Conservation (phyloP, 2,888 invertebrate species). For the Pollenia amentaria region DNA sequence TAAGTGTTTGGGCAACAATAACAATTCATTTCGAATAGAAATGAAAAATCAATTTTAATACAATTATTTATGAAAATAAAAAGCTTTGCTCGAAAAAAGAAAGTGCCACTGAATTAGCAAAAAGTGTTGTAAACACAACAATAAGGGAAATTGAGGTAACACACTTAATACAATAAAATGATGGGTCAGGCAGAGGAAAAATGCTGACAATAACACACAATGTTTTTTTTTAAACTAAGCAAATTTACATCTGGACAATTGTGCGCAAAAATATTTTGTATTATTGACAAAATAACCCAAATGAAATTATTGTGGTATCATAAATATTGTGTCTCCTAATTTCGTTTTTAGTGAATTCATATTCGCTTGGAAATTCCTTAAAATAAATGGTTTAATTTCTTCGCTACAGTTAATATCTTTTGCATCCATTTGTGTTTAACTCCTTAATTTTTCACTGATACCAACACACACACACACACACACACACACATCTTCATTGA, state of each 20-base stretch:
- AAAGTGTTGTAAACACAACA: neutral
- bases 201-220: too few species aligned
- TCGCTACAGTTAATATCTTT: neutral
- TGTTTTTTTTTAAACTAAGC: too few species aligned
- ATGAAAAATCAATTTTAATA: slow-evolving; percentile 55
- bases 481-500: neutral
- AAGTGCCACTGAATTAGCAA: neutral
- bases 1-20: slow-evolving; percentile 22
- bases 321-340: slow-evolving; percentile 4
- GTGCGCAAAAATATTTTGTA: neutral
- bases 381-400: neutral
- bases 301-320: slow-evolving; percentile 8
- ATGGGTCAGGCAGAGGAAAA: neutral
- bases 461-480: neutral
- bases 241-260: too few species aligned
- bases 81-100: slow-evolving; percentile 13
- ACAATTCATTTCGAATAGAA: slow-evolving; percentile 30
- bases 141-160: neutral
- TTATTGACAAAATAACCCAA: slow-evolving; percentile 21
- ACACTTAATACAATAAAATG: slow-evolving; percentile 5
- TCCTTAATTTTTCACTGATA: neutral
- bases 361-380: slow-evolving; percentile 16
- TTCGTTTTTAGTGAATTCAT: neutral
- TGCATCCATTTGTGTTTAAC: neutral
- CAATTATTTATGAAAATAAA: slow-evolving; percentile 34